phyloP scores from a whole-genome alignment of 1,140 invertebrate genomes.

The silkworm (Bombyx mori) region ASM3026992v2 NC_085131.1:9717001-9717500 shows the following conservation, averaged over 20 bases:
- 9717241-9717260: too few species aligned
- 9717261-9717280: too few species aligned
- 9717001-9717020: conserved; percentile 95
- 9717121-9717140: conserved; percentile 12
- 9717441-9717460: not conserved
- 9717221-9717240: too few species aligned
- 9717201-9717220: too few species aligned
- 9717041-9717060: too few species aligned
- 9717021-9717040: conserved; percentile 66
- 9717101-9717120: conserved; percentile 2
- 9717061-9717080: too few species aligned
- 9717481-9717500: not conserved
- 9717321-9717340: too few species aligned
- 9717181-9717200: too few species aligned
- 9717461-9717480: not conserved
- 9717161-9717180: too few species aligned
- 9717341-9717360: conserved; percentile 3
- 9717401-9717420: not conserved
- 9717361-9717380: conserved; percentile 2
- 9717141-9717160: not conserved
- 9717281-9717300: too few species aligned
- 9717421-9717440: not conserved
- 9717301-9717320: too few species aligned
- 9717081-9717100: too few species aligned
- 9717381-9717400: not conserved